Percentiles rank a stretch among this genome's conserved stretches.
phyloP scores from a whole-genome alignment of 2,113 vertebrate species.

The Hypocryptadius cinnamomeus region DNA sequence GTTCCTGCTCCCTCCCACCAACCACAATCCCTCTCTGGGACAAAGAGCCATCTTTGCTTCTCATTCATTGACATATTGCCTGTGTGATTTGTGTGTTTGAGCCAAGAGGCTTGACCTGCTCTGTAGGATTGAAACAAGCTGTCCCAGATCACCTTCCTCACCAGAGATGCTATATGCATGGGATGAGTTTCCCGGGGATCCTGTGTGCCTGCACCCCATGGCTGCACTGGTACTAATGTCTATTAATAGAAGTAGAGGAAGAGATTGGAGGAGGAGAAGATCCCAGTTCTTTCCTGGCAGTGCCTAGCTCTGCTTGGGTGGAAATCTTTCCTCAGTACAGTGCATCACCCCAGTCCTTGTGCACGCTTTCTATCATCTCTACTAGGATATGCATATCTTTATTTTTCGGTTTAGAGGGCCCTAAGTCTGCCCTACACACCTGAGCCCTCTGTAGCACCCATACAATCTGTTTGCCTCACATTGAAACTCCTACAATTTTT shows the following conservation, averaged over 20 bases:
- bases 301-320: neutral
- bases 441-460: neutral
- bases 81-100: neutral
- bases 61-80: neutral
- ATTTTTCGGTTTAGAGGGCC: neutral
- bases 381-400: neutral
- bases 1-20: neutral
- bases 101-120: neutral
- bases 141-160: neutral
- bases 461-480: fast-evolving
- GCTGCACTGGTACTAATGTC: neutral
- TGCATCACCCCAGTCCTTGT: too few relatives aligned
- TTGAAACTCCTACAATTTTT: fast-evolving
- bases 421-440: neutral
- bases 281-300: neutral
- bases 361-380: neutral
- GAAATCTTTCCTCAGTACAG: neutral
- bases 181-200: neutral
- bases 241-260: neutral
- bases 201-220: fast-evolving
- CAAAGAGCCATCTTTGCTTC: neutral
- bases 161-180: neutral
- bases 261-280: neutral
- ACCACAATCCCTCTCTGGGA: neutral
- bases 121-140: neutral